Evolutionary conservation across 2,888 invertebrate species (phyloP), one percentile per base, ranked within the genome.

Genomic region (Synanthedon formicaeformis): DNA sequence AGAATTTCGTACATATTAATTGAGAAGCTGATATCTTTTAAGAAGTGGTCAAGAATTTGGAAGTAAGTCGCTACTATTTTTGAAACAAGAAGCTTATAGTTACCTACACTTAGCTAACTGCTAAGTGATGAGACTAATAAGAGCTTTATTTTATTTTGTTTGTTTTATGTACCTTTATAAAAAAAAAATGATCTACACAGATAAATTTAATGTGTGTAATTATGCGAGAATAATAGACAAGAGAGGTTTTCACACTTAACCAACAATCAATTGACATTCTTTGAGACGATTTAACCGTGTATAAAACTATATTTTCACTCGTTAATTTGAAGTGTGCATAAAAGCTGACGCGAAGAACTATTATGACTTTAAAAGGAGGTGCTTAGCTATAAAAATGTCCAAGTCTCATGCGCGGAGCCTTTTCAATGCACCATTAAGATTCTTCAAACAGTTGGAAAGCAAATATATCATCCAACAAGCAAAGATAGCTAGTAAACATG

Each of bases 371-470:
- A 45, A 45, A 45, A 45, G 45, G 45, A 45, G 45, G 6, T 45
- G 51, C 58, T 62, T 60, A 60, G 58, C 60, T 58, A 66, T 66
- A 62, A 69, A 66, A 62, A 61, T 62, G 60, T 59, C 52, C 56
- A 52, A 53, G 53, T 45, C 50, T 52, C 53, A 54, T 51, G 57
- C 50, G 51, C 54, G 49, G 59, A 1, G 53, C 57, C 54, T 54
- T 48, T 54, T 60, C 57, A 58, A 60, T 63, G 64, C 60, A 56
- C 65, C 65, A 69, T 73, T 73, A 69, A 69, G 62, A 69, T 69
- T 62, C 62, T 60, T 60, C 56, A 57, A 54, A 55, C 62, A 58
- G 18, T 50, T 50, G 13, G 50, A 50, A 40, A 50, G 50, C 50
- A 8, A n/a, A 50, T 50, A 50, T 34, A 50, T 50, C 50, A 50